Conservation (phyloP, 2,888 invertebrate genomes). For the Eristalinus sepulchralis region DNA sequence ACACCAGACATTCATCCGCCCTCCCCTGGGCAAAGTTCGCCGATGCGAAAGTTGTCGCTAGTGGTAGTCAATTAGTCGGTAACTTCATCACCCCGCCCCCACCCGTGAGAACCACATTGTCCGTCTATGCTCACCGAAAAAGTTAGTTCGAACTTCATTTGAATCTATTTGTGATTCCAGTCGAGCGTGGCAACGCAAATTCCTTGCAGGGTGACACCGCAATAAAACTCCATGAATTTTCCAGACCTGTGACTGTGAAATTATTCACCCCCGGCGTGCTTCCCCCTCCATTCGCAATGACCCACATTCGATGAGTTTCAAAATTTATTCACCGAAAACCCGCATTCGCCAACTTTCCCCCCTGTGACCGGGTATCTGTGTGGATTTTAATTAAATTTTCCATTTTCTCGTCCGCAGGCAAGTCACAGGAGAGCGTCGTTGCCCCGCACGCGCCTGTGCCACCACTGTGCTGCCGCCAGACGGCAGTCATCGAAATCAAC, state of each 20-base stretch:
- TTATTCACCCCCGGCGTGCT: neutral
- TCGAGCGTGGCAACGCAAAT: neutral
- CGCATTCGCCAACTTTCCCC: neutral
- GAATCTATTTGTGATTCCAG: neutral
- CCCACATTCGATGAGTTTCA: constrained; percentile 25
- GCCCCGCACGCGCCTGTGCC: neutral
- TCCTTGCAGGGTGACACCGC: neutral
- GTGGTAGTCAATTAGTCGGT: neutral
- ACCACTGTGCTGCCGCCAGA: neutral
- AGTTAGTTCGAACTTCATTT: neutral
- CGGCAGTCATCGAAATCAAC: constrained; percentile 35
- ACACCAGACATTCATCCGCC: neutral
- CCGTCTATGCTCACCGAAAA: neutral
- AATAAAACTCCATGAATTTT: neutral
- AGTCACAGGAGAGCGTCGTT: neutral
- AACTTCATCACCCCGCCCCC: neutral
- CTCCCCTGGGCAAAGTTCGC: neutral
- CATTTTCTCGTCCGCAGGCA: constrained; percentile 35
- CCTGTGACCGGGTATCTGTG: neutral
- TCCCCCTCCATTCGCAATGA: neutral
- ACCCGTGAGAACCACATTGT: neutral
- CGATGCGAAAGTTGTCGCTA: neutral
- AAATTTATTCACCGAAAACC: constrained; percentile 10
- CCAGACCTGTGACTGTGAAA: neutral
- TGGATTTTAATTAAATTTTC: constrained; percentile 61